A percentile compares a stretch with the other conserved stretches of the same genome.
These are phyloP conservation scores for Saccostrea glomerata DNA, from an alignment of 1,140 invertebrate genomes.

Conservation along the genomic window DNA sequence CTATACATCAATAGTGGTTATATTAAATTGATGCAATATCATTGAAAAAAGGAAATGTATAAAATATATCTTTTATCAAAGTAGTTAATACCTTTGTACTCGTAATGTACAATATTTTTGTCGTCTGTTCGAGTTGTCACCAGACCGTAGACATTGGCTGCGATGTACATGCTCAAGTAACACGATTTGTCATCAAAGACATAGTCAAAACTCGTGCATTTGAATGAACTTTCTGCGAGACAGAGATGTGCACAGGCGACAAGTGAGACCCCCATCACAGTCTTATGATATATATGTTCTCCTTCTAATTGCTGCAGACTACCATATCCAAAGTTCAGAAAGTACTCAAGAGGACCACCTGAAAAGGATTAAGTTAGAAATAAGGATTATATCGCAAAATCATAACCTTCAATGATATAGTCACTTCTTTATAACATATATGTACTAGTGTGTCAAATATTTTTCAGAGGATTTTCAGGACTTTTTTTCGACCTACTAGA, in stretches of 20 bases:
- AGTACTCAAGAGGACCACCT: constrained; percentile 74
- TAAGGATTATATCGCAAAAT: neutral
- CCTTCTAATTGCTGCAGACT: constrained; percentile 69
- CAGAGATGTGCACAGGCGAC: constrained; percentile 76
- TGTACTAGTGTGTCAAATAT: no score
- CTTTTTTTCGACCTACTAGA: constrained; percentile 61
- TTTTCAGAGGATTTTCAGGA: no score
- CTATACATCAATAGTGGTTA: no score
- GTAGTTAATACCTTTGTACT: constrained; percentile 70
- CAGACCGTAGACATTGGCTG: constrained; percentile 73
- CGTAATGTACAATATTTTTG: constrained; percentile 73
- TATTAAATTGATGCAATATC: no score
- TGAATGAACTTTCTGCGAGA: constrained; percentile 71
- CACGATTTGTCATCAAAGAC: constrained; percentile 70
- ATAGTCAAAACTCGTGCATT: constrained; percentile 75
- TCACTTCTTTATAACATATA: no score
- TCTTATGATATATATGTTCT: constrained; percentile 70
- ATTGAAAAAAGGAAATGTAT: no score
- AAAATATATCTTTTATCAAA: neutral
- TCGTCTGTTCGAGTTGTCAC: constrained; percentile 62
- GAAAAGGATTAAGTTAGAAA: constrained; percentile 22
- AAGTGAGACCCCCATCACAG: constrained; percentile 70
- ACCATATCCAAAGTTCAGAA: constrained; percentile 75
- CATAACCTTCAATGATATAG: no score
- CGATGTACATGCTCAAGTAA: constrained; percentile 74